These are phyloP conservation scores for Ophion slaviceki DNA, from an alignment of 2,888 invertebrate species.

Conservation along the genomic window DNA sequence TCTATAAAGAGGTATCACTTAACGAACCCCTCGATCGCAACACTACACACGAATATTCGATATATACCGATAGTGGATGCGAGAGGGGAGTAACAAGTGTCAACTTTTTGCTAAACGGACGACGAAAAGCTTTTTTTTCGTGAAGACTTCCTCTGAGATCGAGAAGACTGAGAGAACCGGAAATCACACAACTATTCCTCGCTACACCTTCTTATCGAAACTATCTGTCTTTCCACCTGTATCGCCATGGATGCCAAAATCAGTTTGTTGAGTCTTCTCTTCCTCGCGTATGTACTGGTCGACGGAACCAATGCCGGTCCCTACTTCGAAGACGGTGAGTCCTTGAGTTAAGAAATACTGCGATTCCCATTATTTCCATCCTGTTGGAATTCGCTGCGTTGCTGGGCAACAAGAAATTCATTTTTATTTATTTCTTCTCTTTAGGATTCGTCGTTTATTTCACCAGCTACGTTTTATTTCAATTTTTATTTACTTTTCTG, in stretches of 20 bases:
- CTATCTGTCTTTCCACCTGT: neutral
- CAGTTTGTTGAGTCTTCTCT: constrained; percentile 75
- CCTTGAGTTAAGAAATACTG: neutral
- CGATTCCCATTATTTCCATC: neutral
- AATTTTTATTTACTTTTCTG: too few relatives aligned
- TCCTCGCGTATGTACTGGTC: constrained; percentile 73
- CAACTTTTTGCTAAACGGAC: neutral
- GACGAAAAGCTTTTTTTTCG: constrained; percentile 13
- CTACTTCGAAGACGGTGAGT: constrained; percentile 81
- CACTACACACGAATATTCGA: neutral
- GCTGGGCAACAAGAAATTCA: neutral
- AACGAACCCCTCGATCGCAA: neutral
- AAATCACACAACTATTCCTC: neutral
- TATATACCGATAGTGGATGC: constrained; percentile 10
- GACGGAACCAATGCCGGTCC: constrained; percentile 74
- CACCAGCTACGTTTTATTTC: too few relatives aligned
- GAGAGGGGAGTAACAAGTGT: constrained; percentile 16
- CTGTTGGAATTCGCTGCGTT: neutral
- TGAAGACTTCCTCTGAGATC: neutral
- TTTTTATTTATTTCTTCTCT: neutral
- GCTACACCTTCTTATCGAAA: neutral
- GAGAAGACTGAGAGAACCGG: neutral
- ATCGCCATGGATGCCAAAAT: constrained; percentile 74
- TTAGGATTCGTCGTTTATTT: neutral
- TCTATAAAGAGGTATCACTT: neutral